These are phyloP conservation scores for Perizoma flavofasciatum DNA, from an alignment of 2,888 invertebrate genomes.

Conservation along the genomic window DNA sequence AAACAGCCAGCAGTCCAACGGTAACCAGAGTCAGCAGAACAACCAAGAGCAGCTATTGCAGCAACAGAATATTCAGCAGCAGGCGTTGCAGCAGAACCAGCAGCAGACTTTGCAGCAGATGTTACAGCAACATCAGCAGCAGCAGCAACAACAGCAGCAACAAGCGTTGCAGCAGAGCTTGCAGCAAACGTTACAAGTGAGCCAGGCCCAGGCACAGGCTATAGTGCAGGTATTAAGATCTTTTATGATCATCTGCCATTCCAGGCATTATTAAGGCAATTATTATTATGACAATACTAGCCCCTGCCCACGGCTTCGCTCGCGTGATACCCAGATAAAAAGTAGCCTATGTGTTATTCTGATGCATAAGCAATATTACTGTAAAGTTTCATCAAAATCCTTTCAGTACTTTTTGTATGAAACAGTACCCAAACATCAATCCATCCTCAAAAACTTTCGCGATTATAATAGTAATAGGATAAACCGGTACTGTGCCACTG, in stretches of 20 bases:
- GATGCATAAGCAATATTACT: too few relatives aligned
- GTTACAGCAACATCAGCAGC: constrained; percentile 59
- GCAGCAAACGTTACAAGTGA: constrained; percentile 69
- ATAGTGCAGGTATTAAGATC: constrained; percentile 55
- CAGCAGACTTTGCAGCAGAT: constrained; percentile 59
- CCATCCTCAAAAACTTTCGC: too few relatives aligned
- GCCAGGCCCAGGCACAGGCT: constrained; percentile 76
- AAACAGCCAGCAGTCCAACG: constrained; percentile 77
- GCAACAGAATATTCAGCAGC: constrained; percentile 76
- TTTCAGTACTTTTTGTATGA: too few relatives aligned
- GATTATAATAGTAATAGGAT: too few relatives aligned
- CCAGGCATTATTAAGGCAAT: not conserved
- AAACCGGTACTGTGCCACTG: too few relatives aligned
- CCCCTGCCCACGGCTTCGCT: too few relatives aligned
- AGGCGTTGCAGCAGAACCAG: constrained; percentile 57
- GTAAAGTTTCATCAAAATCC: too few relatives aligned
- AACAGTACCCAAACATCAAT: too few relatives aligned
- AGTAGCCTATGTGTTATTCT: too few relatives aligned
- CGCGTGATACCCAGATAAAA: too few relatives aligned
- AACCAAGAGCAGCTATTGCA: constrained; percentile 72
- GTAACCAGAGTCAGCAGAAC: constrained; percentile 72
- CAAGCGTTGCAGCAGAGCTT: constrained; percentile 50
- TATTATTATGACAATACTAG: too few relatives aligned
- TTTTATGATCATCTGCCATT: not conserved
- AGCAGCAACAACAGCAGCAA: constrained; percentile 62